phyloP scores from a whole-genome alignment of 2,888 invertebrate species.

The Matsumyia berberina region DNA sequence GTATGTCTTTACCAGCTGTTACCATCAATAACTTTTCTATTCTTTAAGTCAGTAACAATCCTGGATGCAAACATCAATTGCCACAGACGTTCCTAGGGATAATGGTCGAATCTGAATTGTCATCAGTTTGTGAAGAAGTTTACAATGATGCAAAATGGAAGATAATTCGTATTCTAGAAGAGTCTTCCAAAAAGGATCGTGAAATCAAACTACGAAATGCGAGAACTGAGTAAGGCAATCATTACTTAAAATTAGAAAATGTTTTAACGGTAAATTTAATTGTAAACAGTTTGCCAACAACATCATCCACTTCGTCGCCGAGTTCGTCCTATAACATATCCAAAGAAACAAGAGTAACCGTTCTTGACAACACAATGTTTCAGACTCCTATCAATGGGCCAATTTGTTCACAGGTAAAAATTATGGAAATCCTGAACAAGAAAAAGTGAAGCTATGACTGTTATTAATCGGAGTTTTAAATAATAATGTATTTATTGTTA shows the following conservation, averaged over 20 bases:
- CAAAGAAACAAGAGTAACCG: not conserved
- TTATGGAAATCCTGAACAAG: too few species aligned
- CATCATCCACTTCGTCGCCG: not conserved
- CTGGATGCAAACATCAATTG: too few species aligned
- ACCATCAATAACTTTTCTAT: not conserved
- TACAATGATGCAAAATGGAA: constrained; percentile 43
- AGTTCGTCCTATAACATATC: not conserved
- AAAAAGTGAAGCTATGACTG: too few species aligned
- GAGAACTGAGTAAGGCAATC: not conserved
- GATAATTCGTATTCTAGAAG: constrained; percentile 30
- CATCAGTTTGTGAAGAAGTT: constrained; percentile 21
- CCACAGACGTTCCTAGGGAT: constrained; percentile 14
- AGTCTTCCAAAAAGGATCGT: not conserved
- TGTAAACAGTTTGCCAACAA: not conserved
- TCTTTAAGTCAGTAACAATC: not conserved
- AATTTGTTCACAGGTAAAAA: not conserved
- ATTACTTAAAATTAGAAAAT: not conserved
- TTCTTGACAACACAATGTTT: not conserved
- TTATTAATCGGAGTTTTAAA: too few species aligned
- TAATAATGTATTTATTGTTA: too few species aligned
- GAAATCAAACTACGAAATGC: not conserved
- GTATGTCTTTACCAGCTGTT: not conserved
- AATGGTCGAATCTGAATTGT: constrained; percentile 42
- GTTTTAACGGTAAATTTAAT: not conserved
- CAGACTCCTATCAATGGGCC: not conserved